Conservation (phyloP, 2,888 invertebrate genomes). For the Cephus nigrinus region DNA sequence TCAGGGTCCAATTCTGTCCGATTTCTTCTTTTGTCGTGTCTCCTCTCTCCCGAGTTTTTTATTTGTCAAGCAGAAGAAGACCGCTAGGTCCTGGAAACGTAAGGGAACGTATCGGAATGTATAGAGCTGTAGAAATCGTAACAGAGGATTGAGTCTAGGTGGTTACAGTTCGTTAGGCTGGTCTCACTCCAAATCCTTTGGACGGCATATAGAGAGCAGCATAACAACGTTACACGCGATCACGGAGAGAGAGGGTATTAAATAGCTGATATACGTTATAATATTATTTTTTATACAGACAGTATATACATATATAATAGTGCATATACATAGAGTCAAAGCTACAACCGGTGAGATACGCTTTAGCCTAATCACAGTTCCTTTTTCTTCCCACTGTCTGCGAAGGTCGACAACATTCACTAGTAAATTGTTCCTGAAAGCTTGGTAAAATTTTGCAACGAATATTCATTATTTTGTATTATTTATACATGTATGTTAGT, state of each 20-base stretch:
- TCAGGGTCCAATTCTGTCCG: not conserved
- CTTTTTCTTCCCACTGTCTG: not conserved
- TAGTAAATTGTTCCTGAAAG: not conserved
- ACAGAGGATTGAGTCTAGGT: not conserved
- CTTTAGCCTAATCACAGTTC: not conserved
- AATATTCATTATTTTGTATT: not conserved
- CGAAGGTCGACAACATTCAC: not conserved
- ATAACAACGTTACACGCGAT: not conserved
- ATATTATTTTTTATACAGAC: not conserved
- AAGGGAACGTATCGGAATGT: not conserved
- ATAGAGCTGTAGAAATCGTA: not conserved
- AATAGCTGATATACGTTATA: not conserved
- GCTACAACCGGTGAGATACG: not conserved
- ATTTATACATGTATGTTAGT: not conserved
- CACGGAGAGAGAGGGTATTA: not conserved
- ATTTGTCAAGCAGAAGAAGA: not conserved
- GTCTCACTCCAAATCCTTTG: conserved; percentile 54
- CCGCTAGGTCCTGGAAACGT: not conserved
- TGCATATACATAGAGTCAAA: not conserved
- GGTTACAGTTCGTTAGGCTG: conserved; percentile 56
- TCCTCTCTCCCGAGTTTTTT: not conserved
- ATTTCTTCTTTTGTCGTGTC: not conserved
- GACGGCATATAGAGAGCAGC: conserved; percentile 5
- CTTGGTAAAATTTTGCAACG: not conserved
- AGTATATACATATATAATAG: not conserved